Evolutionary conservation across 2,888 invertebrate genomes (phyloP), one percentile per base, ranked within the genome.

Genomic region (Argynnis bischoffii): DNA sequence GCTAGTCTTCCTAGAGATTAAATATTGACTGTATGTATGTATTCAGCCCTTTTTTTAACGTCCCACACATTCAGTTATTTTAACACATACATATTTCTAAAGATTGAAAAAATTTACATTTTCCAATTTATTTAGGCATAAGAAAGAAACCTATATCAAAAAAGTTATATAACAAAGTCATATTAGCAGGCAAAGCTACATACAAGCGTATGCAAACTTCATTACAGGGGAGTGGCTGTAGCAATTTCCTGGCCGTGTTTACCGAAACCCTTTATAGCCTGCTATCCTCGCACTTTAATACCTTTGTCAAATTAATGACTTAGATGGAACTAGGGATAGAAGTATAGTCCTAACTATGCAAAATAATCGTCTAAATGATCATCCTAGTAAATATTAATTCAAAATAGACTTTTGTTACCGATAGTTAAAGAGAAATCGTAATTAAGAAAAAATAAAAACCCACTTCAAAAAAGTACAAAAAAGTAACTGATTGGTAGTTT

Each of bases 231-330:
- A 67, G 61, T 57, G 64, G 64, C 67, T 56, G 64, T 50, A 67
- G 67, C 64, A 70, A 70, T 70, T 67, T 70, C 67, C 67, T 65
- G 70, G 16, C 56, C 31, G 48, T 66, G 66, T 70, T 63, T 63
- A 64, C 56, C 13, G 26, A 47, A 64, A 64, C 60, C 66, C 64
- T 60, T 61, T 60, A 59, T 47, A 47, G 59, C 53, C 48, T 18
- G 53, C 57, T 54, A 61, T 61, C 60, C 55, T 59, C 41, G 46
- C 26, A n/a, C 60, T 55, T 26, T 66, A 66, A 66, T 66, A 61
- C 66, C 50, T 66, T 55, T 66, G 66, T 61, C 61, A 54, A 60
- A 66, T 61, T 66, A 61, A 66, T 66, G 60, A 61, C 60, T 48
- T 66, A 51, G 61, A 14, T 18, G n/a, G 53, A 51, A 41, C 61